A percentile compares a stretch with the other conserved stretches of the same genome.
Evolutionary conservation across 2,888 invertebrate genomes (phyloP).

Genomic region (Lamellibrachia satsuma): DNA sequence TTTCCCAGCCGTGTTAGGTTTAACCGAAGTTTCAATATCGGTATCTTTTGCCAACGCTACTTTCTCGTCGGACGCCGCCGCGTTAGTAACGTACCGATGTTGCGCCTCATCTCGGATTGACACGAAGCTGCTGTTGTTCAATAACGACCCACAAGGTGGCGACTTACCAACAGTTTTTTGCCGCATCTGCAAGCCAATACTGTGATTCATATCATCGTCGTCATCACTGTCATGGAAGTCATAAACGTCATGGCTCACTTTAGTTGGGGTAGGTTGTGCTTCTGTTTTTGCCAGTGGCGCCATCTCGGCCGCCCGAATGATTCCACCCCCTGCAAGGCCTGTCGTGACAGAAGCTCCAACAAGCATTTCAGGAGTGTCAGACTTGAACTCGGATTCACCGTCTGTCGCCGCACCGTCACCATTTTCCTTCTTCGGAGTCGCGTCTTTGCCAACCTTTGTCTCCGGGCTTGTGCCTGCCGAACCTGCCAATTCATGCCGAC

Average conservation of each 20-base stretch:
- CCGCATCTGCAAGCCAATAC: slow-evolving; percentile 6
- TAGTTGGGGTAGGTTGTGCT: not conserved
- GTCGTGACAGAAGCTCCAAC: not conserved
- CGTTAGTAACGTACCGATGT: not conserved
- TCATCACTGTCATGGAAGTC: slow-evolving; percentile 27
- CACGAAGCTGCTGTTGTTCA: not conserved
- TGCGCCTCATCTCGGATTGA: not conserved
- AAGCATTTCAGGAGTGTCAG: not conserved
- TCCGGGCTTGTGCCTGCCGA: not conserved
- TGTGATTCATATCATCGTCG: slow-evolving; percentile 8
- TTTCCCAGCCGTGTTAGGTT: slow-evolving; percentile 28
- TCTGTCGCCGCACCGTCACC: not conserved
- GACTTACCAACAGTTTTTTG: slow-evolving; percentile 20
- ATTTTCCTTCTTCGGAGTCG: not conserved
- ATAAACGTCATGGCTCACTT: slow-evolving; percentile 18
- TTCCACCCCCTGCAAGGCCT: not conserved
- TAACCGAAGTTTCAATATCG: not conserved
- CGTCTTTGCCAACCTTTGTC: not conserved
- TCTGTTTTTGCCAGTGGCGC: not conserved
- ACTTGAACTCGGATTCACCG: not conserved
- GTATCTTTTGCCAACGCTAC: not conserved
- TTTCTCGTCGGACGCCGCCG: not conserved
- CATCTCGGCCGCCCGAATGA: not conserved
- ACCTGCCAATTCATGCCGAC: slow-evolving; percentile 38
- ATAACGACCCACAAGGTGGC: not conserved